A percentile compares a stretch with the other conserved stretches of the same genome.
These are phyloP conservation scores for Agonopterix subpropinquella DNA, from an alignment of 2,888 invertebrate species.

Conservation along the genomic window DNA sequence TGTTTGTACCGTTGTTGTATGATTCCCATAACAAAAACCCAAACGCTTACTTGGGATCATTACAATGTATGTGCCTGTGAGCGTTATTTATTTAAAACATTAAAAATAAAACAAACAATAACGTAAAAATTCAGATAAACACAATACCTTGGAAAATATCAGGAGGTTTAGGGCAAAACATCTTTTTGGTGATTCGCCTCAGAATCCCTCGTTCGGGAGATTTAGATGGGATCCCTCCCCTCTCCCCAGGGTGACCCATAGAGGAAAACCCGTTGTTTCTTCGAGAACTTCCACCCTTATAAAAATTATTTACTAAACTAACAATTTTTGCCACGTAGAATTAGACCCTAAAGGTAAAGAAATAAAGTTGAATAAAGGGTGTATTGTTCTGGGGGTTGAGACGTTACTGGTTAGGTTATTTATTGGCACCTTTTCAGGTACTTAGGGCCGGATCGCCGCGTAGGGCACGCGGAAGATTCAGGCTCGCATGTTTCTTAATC, in stretches of 20 bases:
- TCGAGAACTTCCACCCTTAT: conserved; percentile 43
- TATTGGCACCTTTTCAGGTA: conserved; percentile 71
- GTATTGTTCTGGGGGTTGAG: conserved; percentile 16
- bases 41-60: too few relatives aligned
- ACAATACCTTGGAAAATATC: conserved; percentile 28
- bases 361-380: conserved; percentile 7
- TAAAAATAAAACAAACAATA: neutral
- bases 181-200: conserved; percentile 62
- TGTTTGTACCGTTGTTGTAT: too few relatives aligned
- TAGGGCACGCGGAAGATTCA: conserved; percentile 45
- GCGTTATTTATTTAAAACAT: too few relatives aligned
- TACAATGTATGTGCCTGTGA: too few relatives aligned
- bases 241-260: conserved; percentile 60
- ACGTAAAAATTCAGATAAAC: neutral
- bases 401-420: conserved; percentile 29
- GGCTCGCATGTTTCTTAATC: conserved; percentile 45
- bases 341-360: neutral
- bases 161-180: conserved; percentile 38
- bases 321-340: neutral
- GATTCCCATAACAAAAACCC: too few relatives aligned
- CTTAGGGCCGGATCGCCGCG: conserved; percentile 57
- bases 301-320: neutral
- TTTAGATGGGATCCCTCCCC: conserved; percentile 60
- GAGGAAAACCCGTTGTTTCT: conserved; percentile 67
- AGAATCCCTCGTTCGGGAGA: conserved; percentile 60